These are phyloP conservation scores for Oostethus manadensis DNA, from an alignment of 2,113 vertebrate species.

Conservation along the genomic window DNA sequence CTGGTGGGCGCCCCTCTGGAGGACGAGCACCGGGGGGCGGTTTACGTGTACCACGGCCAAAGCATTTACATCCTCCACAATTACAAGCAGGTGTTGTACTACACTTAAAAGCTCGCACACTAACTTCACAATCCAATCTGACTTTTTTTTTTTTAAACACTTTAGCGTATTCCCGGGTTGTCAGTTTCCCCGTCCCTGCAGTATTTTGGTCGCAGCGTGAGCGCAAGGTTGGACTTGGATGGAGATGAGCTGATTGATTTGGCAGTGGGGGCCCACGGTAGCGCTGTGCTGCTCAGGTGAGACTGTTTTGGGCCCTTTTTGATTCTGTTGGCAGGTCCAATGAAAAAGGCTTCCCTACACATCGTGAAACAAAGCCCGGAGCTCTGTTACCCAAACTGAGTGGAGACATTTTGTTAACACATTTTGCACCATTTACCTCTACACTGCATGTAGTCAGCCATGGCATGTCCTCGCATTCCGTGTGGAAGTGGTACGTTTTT, in stretches of 20 bases:
- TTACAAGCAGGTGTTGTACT: constrained; percentile 75
- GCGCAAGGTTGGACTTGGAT: constrained; percentile 80
- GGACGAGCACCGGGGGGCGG: constrained; percentile 84
- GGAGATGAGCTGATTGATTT: constrained; percentile 86
- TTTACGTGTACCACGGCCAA: constrained; percentile 84
- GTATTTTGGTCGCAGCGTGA: constrained; percentile 94
- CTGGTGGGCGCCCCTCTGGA: constrained; percentile 89
- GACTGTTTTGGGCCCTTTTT: constrained; percentile 24
- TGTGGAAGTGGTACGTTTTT: no score
- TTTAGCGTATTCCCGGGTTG: constrained; percentile 78
- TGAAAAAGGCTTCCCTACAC: no score
- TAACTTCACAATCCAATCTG: constrained; percentile 16
- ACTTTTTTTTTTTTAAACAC: background rate
- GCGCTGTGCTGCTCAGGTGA: constrained; percentile 83
- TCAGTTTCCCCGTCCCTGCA: constrained; percentile 72
- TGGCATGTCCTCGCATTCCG: no score
- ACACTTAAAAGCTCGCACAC: background rate
- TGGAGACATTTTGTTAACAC: no score
- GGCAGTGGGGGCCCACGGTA: constrained; percentile 87
- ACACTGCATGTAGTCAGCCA: no score
- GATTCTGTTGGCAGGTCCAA: no score
- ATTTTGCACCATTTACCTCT: no score
- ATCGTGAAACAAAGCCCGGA: no score
- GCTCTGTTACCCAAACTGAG: no score
- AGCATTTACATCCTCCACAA: constrained; percentile 69